phyloP scores from a whole-genome alignment of 2,797 vertebrate genomes.

The Dicrostonyx torquatus region DNA sequence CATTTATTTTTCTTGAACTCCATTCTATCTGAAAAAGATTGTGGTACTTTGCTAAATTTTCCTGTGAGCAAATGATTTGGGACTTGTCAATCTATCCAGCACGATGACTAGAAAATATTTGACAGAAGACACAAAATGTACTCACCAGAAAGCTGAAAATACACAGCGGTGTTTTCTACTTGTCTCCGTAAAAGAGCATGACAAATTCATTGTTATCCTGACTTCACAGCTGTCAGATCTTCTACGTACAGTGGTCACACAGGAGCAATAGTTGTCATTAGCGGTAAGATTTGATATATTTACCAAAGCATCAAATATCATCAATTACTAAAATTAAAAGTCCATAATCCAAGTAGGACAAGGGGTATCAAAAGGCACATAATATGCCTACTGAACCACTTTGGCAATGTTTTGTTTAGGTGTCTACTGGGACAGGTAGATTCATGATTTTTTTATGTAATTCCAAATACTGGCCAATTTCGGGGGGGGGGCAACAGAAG shows the following conservation, averaged over 20 bases:
- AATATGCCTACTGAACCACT: neutral
- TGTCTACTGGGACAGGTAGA: neutral
- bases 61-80: conserved; percentile 55
- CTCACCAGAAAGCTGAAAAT: conserved; percentile 60
- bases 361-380: neutral
- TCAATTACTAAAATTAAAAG: neutral
- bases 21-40: neutral
- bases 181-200: conserved; percentile 65
- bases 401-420: neutral
- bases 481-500: neutral
- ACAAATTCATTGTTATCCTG: conserved; percentile 70
- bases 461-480: neutral
- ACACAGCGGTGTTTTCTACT: conserved; percentile 56
- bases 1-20: conserved; percentile 37
- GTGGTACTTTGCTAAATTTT: conserved; percentile 60
- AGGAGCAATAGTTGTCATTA: conserved; percentile 46
- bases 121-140: conserved; percentile 60
- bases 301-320: conserved; percentile 39
- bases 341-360: neutral
- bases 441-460: neutral
- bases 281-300: conserved; percentile 19
- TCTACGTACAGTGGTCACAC: conserved; percentile 59
- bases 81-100: conserved; percentile 60
- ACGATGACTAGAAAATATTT: conserved; percentile 56
- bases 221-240: conserved; percentile 59